These are phyloP conservation scores for Acleris emargana DNA, from an alignment of 2,888 invertebrate genomes.

Conservation along the genomic window DNA sequence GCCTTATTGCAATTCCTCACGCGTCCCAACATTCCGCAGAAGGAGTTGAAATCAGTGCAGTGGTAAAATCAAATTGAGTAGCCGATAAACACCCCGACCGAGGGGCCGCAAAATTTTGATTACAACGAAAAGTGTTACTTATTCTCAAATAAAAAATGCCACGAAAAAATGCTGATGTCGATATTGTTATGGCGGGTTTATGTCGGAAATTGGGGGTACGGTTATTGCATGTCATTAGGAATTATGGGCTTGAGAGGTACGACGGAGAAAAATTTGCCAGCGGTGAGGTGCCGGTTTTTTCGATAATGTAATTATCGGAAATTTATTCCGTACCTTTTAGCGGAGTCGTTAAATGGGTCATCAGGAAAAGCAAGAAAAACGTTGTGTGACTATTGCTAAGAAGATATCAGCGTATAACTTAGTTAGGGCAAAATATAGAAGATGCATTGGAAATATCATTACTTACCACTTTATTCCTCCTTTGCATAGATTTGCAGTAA, in stretches of 20 bases:
- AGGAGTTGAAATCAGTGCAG: slow-evolving; percentile 72
- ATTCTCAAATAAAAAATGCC: slow-evolving; percentile 78
- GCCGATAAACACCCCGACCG: slow-evolving; percentile 74
- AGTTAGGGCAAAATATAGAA: neutral
- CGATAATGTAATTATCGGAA: slow-evolving; percentile 83
- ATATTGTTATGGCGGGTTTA: slow-evolving; percentile 84
- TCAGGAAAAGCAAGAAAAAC: neutral
- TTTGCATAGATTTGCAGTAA: slow-evolving; percentile 36
- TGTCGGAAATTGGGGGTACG: slow-evolving; percentile 83
- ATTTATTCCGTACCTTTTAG: slow-evolving; percentile 72
- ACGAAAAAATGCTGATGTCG: slow-evolving; percentile 79
- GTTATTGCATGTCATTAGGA: slow-evolving; percentile 85
- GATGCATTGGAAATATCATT: slow-evolving; percentile 6
- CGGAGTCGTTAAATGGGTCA: slow-evolving; percentile 43
- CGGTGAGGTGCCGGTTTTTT: slow-evolving; percentile 67
- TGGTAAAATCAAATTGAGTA: slow-evolving; percentile 81
- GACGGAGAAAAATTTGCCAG: slow-evolving; percentile 68
- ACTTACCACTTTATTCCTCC: slow-evolving; percentile 10
- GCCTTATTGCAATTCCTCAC: slow-evolving; percentile 59
- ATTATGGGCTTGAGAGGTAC: slow-evolving; percentile 80
- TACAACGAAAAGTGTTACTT: slow-evolving; percentile 81
- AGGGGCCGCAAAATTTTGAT: slow-evolving; percentile 76
- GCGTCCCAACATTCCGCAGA: slow-evolving; percentile 61
- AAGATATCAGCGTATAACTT: neutral
- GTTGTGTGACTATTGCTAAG: neutral